These are phyloP conservation scores for Bedellia somnulentella DNA, from an alignment of 2,888 invertebrate species.

Conservation along the genomic window DNA sequence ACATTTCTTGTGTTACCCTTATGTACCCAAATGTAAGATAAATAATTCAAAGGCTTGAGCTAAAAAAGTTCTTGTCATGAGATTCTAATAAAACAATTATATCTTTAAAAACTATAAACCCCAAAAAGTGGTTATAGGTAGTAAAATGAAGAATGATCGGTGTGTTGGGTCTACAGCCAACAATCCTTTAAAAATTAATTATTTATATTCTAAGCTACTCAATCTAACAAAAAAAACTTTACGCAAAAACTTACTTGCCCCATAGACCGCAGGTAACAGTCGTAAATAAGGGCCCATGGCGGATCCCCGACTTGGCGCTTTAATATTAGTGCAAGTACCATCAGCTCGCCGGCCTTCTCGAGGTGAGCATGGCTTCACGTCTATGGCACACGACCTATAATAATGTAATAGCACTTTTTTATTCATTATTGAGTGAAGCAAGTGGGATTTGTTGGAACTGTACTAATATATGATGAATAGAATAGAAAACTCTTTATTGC, in stretches of 20 bases:
- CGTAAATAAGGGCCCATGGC: constrained; percentile 31
- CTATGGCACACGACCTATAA: constrained; percentile 25
- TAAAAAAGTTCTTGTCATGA: too few species aligned
- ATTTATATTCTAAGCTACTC: too few species aligned
- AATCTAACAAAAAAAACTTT: too few species aligned
- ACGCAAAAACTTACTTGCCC: constrained; percentile 18
- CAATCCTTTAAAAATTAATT: too few species aligned
- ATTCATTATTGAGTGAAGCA: neutral
- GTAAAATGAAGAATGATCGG: too few species aligned
- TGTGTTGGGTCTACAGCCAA: too few species aligned
- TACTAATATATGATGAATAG: neutral
- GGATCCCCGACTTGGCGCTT: constrained; percentile 25
- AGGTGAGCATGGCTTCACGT: constrained; percentile 26
- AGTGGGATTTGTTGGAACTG: neutral
- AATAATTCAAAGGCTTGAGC: too few species aligned
- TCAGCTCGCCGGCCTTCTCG: constrained; percentile 35
- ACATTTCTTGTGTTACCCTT: too few species aligned
- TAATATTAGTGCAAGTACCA: constrained; percentile 36
- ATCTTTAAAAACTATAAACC: too few species aligned
- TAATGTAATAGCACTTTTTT: neutral
- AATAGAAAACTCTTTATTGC: neutral
- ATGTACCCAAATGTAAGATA: too few species aligned
- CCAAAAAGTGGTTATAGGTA: too few species aligned
- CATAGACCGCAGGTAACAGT: constrained; percentile 25
- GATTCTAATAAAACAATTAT: too few species aligned